Conservation (phyloP, 2,888 invertebrate genomes). For the Microctonus hyperodae region DNA sequence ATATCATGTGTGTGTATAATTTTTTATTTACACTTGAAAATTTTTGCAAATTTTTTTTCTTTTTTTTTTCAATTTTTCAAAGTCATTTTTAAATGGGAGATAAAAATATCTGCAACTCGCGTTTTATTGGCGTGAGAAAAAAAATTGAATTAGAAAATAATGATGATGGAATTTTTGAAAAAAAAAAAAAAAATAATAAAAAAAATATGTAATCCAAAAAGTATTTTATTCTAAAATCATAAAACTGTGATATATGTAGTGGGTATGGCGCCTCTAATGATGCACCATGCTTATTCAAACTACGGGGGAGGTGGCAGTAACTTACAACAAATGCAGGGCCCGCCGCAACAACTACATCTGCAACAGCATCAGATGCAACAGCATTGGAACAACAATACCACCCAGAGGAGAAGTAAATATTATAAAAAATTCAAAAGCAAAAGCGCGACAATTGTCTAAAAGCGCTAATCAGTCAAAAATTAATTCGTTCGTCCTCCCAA, state of each 20-base stretch:
- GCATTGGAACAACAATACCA: conserved; percentile 64
- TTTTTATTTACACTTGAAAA: neutral
- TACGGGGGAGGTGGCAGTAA: conserved; percentile 68
- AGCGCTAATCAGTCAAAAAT: conserved; percentile 41
- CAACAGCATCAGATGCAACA: conserved; percentile 64
- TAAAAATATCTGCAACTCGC: conserved; percentile 44
- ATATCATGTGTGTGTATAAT: neutral
- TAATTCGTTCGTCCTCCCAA: conserved; percentile 46
- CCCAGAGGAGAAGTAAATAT: conserved; percentile 66
- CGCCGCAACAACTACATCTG: conserved; percentile 64
- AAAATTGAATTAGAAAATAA: conserved; percentile 26
- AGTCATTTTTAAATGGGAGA: conserved; percentile 39
- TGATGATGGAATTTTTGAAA: conserved; percentile 20
- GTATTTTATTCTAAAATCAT: conserved; percentile 37
- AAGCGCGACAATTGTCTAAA: conserved; percentile 35
- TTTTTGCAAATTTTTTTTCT: conserved; percentile 8
- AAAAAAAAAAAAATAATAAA: conserved; percentile 18
- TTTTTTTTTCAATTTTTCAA: neutral
- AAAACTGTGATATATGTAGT: conserved; percentile 60
- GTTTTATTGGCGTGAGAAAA: conserved; percentile 41
- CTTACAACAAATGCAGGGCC: conserved; percentile 65
- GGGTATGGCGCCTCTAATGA: conserved; percentile 65
- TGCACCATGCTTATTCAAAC: conserved; percentile 69
- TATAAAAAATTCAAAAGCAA: conserved; percentile 44
- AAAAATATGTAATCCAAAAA: conserved; percentile 14